Evolutionary conservation across 1,140 invertebrate species (phyloP).

Genomic region (Orchesella cincta): DNA sequence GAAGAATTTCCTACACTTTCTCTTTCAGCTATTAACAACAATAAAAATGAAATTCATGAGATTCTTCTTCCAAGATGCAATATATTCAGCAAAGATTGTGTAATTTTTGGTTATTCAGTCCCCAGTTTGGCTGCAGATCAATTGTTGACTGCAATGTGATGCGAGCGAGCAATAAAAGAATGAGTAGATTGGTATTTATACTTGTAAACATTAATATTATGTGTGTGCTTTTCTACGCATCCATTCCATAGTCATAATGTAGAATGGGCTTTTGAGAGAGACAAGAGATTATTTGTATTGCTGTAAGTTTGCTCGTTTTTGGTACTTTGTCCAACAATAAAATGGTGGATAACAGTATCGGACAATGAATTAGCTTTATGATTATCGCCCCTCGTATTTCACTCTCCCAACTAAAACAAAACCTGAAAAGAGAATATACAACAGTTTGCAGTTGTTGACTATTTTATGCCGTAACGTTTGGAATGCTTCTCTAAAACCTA

Average conservation of each 20-base stretch:
- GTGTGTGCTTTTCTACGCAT: too few species aligned
- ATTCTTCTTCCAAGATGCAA: too few species aligned
- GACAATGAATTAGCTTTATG: slow-evolving; percentile 41
- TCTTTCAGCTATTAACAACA: too few species aligned
- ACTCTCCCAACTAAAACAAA: background rate
- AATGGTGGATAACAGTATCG: slow-evolving; percentile 23
- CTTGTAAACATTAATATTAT: background rate
- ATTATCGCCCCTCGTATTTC: slow-evolving; percentile 33
- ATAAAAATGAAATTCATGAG: too few species aligned
- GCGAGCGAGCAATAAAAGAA: background rate
- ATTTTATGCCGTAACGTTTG: background rate
- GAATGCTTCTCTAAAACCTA: background rate
- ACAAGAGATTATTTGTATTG: slow-evolving; percentile 9
- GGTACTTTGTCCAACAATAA: slow-evolving; percentile 24
- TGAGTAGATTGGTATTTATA: background rate
- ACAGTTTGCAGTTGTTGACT: slow-evolving; percentile 14
- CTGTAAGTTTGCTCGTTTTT: slow-evolving; percentile 16
- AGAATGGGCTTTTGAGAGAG: slow-evolving; percentile 25
- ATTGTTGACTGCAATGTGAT: too few species aligned
- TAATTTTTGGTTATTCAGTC: too few species aligned
- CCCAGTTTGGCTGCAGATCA: too few species aligned
- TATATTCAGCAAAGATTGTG: too few species aligned
- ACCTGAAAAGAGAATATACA: slow-evolving; percentile 14
- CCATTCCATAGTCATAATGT: too few species aligned
- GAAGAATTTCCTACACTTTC: too few species aligned